Percentiles rank a stretch among this genome's conserved stretches.
Conservation (phyloP, 2,888 invertebrate species). For the Lasioglossum lativentre region DNA sequence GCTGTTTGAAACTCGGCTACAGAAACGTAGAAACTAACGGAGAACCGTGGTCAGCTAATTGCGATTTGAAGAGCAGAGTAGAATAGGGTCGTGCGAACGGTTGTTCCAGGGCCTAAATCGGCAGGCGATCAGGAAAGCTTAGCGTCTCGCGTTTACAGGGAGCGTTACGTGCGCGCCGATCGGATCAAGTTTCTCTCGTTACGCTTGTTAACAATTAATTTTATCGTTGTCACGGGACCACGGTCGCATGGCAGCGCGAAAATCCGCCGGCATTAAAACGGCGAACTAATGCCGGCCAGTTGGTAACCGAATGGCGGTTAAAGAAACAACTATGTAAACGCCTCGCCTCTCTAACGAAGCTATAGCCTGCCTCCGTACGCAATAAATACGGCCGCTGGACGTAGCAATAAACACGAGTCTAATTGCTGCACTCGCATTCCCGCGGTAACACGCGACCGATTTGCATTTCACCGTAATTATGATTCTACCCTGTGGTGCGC, state of each 20-base stretch:
- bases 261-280: slow-evolving; percentile 52
- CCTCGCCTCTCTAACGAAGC: slow-evolving; percentile 61
- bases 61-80: neutral
- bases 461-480: slow-evolving; percentile 70
- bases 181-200: slow-evolving; percentile 57
- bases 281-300: slow-evolving; percentile 51
- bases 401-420: slow-evolving; percentile 64
- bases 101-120: slow-evolving; percentile 29
- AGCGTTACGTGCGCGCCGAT: slow-evolving; percentile 31
- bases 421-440: slow-evolving; percentile 62
- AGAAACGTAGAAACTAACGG: neutral
- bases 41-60: neutral
- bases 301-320: slow-evolving; percentile 37
- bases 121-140: slow-evolving; percentile 37
- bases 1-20: neutral
- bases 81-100: neutral
- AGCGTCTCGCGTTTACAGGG: slow-evolving; percentile 4
- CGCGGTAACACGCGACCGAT: slow-evolving; percentile 53
- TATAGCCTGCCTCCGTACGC: slow-evolving; percentile 51
- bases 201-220: slow-evolving; percentile 64
- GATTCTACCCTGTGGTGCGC: slow-evolving; percentile 41
- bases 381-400: slow-evolving; percentile 61
- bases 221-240: slow-evolving; percentile 45
- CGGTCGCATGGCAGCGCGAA: slow-evolving; percentile 35
- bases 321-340: slow-evolving; percentile 55